A percentile compares a stretch with the other conserved stretches of the same genome.
Evolutionary conservation across 2,113 vertebrate species (phyloP).

Genomic region (Anseranas semipalmata): DNA sequence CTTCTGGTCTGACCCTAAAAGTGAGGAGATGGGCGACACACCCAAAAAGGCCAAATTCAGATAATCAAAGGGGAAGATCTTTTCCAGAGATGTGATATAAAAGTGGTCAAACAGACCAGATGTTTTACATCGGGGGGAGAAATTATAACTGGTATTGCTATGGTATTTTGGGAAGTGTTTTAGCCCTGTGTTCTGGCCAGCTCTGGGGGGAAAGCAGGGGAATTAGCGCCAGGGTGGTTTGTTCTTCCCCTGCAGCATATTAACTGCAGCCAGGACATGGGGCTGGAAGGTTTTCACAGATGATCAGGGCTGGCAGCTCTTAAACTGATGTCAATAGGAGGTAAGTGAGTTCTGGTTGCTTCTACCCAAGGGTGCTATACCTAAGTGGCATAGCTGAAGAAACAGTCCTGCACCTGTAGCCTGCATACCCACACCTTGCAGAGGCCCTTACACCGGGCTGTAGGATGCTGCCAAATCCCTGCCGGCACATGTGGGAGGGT

Average conservation of each 20-base stretch:
- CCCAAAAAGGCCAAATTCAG: not conserved
- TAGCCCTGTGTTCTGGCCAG: not conserved
- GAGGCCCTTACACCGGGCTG: not conserved
- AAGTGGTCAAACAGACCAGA: fast-evolving
- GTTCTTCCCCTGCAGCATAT: not conserved
- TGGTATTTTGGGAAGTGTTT: not conserved
- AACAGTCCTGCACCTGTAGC: not conserved
- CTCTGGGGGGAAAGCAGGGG: not conserved
- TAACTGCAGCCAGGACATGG: not conserved
- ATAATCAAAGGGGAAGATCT: not conserved
- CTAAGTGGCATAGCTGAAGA: not conserved
- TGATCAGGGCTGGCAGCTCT: not conserved
- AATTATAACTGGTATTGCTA: not conserved
- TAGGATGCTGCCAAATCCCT: not conserved
- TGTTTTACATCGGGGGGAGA: too few relatives aligned
- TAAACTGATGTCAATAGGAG: not conserved
- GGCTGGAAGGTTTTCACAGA: not conserved
- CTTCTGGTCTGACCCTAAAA: not conserved
- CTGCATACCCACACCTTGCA: not conserved
- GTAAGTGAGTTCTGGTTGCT: not conserved
- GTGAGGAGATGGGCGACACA: not conserved
- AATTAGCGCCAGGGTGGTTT: fast-evolving
- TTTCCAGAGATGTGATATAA: not conserved
- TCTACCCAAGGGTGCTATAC: not conserved
- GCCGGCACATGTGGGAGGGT: not conserved